Evolutionary conservation across 2,113 vertebrate species (phyloP).

Genomic region (Ptyas mucosa): DNA sequence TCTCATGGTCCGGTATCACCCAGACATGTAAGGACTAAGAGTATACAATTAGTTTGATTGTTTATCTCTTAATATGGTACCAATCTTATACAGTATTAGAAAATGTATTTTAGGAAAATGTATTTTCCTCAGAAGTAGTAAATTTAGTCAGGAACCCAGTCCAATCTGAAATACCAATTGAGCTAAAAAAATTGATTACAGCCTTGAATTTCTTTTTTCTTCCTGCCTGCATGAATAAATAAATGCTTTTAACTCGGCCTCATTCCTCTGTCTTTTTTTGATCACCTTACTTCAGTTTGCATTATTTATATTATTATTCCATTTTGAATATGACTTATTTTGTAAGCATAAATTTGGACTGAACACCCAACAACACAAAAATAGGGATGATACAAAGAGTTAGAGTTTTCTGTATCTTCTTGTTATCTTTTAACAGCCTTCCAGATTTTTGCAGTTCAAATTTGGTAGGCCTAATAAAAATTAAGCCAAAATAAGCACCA

Average conservation of each 20-base stretch:
- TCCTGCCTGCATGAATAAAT: neutral
- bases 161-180: neutral
- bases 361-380: neutral
- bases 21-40: no score
- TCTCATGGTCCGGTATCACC: neutral
- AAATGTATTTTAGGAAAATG: neutral
- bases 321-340: neutral
- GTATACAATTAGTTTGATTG: neutral
- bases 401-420: neutral
- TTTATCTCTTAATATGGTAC: neutral
- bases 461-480: neutral
- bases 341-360: neutral
- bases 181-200: neutral
- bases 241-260: neutral
- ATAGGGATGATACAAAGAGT: neutral
- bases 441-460: neutral
- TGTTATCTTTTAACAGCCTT: neutral
- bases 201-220: neutral
- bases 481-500: neutral
- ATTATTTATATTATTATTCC: neutral
- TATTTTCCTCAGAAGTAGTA: neutral
- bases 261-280: neutral
- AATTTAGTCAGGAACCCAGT: neutral
- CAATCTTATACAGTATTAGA: neutral
- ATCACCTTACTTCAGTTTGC: no score